Percentiles rank a stretch among this genome's conserved stretches.
These are phyloP conservation scores for Drosophila putrida DNA, from an alignment of 2,888 invertebrate genomes.

Conservation along the genomic window DNA sequence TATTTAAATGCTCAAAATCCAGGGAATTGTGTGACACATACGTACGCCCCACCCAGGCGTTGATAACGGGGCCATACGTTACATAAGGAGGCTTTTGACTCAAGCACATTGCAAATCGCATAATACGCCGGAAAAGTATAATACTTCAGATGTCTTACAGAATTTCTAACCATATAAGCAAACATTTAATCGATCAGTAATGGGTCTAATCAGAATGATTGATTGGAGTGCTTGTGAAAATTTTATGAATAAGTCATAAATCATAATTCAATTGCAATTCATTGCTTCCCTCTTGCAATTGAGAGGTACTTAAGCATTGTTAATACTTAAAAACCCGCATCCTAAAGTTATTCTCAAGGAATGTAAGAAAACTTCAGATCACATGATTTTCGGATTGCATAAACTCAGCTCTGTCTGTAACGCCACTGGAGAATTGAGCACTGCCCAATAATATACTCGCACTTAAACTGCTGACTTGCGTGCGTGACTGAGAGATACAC, in stretches of 20 bases:
- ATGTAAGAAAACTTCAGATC: conserved; percentile 45
- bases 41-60: conserved; percentile 24
- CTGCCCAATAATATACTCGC: conserved; percentile 24
- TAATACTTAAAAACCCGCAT: conserved; percentile 2
- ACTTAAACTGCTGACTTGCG: conserved; percentile 40
- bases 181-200: conserved; percentile 26
- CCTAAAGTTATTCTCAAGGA: conserved; percentile 24
- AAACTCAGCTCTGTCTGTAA: conserved; percentile 72
- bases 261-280: conserved; percentile 65
- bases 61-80: conserved; percentile 50
- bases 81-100: conserved; percentile 56
- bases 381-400: conserved; percentile 75
- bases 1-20: conserved; percentile 27
- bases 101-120: conserved; percentile 25
- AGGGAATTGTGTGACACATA: conserved; percentile 27
- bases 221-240: conserved; percentile 45
- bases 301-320: conserved; percentile 27
- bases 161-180: conserved; percentile 6
- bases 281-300: conserved; percentile 36
- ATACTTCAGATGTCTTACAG: conserved; percentile 14
- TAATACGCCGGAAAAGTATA: conserved; percentile 27
- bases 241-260: conserved; percentile 62
- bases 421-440: conserved; percentile 46
- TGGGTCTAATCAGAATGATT: conserved; percentile 68
- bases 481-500: conserved; percentile 64